Base-by-base conservation (phyloP, 1,140 invertebrate genomes). In the Brachystomella parvula region DNA sequence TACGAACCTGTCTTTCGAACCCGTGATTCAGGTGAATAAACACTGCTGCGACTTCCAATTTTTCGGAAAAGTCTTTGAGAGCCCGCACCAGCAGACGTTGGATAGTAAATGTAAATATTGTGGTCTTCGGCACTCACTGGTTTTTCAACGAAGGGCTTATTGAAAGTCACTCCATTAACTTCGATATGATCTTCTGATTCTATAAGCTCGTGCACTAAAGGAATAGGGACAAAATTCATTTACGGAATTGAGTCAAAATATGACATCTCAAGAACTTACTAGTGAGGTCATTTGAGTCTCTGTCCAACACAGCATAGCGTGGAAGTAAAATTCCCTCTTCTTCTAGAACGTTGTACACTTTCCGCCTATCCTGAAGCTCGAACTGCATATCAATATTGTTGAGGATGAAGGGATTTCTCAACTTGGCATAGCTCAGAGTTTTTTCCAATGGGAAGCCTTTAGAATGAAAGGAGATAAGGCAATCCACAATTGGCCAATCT, bases 91-190 rank as follows among this genome's bases (percentile, higher is more conserved):
- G 96, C 97, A 2, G 92, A 94, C 2, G 93, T 94, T 0, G 96
- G 97, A 81, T 98, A 99, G 79, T 99, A 99, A 74, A 99, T 99
- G 78, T 98, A 98, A 76, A 99, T 97, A 78, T 99, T 99, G 78
- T 99, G 97, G 81, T 99, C 96, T 81, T 99, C 97, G 0, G 97
- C 97, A 26, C 92, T 96, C 47, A 96, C 86, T 0, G 95, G 95
- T 77, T 98, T 98, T 78, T 99, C 97, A 0, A 99, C 97, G 82
- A 99, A 99, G 0, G 97, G 97, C 77, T 98, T 99, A 76, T 97
- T 96, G 76, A 99, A 99, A 1, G 91, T 87, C 28, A 94, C 86
- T 2, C 95, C 95, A 78, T 98, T 96, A 3, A 99, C 92, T 81
- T 99, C 96, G 12, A 99, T 96, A 74, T 97, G 93, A 81, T 99